A percentile compares a stretch with the other conserved stretches of the same genome.
phyloP scores from a whole-genome alignment of 2,888 invertebrate species.

The Blastobasis lacticolella region DNA sequence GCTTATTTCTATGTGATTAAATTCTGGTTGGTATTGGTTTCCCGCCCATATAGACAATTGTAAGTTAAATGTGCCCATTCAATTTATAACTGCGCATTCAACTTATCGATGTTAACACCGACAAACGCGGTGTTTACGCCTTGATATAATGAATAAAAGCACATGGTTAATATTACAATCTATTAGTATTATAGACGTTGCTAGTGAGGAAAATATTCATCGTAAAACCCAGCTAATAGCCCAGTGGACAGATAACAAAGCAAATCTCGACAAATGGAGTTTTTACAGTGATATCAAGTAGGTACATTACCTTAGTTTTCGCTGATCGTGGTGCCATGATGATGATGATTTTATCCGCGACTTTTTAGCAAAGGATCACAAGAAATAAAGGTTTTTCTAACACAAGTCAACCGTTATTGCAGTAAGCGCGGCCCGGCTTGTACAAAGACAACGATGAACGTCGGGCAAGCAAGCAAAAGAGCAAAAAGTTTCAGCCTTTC shows the following conservation, averaged over 20 bases:
- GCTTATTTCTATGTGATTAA: too few relatives aligned
- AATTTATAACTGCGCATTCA: too few relatives aligned
- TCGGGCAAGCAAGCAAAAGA: conserved; percentile 17
- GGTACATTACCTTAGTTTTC: conserved; percentile 51
- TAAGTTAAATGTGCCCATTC: too few relatives aligned
- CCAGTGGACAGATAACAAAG: conserved; percentile 34
- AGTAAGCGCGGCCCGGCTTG: conserved; percentile 22
- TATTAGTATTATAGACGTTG: too few relatives aligned
- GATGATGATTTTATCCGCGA: conserved; percentile 23
- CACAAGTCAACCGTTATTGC: conserved; percentile 17
- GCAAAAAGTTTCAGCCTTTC: conserved; percentile 47
- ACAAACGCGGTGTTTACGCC: too few relatives aligned
- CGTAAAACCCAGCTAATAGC: conserved; percentile 17
- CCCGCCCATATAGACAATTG: too few relatives aligned
- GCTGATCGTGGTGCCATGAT: conserved; percentile 53
- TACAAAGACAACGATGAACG: conserved; percentile 16
- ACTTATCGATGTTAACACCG: too few relatives aligned
- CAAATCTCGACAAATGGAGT: conserved; percentile 28
- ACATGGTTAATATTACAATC: too few relatives aligned
- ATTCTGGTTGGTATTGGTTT: too few relatives aligned
- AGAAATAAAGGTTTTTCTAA: conserved; percentile 12
- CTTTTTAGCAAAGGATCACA: conserved; percentile 19
- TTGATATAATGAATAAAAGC: too few relatives aligned
- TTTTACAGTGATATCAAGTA: conserved; percentile 15
- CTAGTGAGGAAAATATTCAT: too few relatives aligned